Conservation (phyloP, 2,888 invertebrate genomes). For the Priocnemis perturbator region DNA sequence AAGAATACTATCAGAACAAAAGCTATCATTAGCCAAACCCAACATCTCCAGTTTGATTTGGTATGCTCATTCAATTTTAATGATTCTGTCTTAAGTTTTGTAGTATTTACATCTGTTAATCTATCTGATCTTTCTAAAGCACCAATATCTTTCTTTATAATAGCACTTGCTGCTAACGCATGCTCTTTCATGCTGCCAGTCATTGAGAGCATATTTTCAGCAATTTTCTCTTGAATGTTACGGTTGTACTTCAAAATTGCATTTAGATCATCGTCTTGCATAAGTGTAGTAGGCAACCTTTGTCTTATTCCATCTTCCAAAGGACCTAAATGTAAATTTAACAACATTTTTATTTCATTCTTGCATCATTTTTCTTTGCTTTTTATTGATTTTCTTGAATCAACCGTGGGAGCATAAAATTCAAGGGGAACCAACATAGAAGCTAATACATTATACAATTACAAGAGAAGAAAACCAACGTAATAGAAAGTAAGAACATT, state of each 20-base stretch:
- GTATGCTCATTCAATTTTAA: slow-evolving; percentile 90
- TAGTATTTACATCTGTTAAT: slow-evolving; percentile 87
- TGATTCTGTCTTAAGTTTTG: slow-evolving; percentile 87
- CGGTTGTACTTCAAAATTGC: slow-evolving; percentile 91
- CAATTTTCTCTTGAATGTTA: slow-evolving; percentile 92
- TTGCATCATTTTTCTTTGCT: too few species aligned
- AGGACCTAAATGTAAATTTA: slow-evolving; percentile 48
- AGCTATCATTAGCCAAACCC: slow-evolving; percentile 94
- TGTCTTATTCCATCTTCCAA: slow-evolving; percentile 67
- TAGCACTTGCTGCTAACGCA: slow-evolving; percentile 90
- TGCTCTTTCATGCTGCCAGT: slow-evolving; percentile 94
- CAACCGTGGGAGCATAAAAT: too few species aligned
- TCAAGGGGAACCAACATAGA: too few species aligned
- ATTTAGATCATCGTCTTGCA: slow-evolving; percentile 84
- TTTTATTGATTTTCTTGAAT: slow-evolving; percentile 18
- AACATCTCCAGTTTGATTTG: slow-evolving; percentile 92
- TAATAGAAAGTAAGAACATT: too few species aligned
- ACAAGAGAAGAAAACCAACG: neutral
- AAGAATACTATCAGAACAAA: slow-evolving; percentile 92
- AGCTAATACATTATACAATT: neutral
- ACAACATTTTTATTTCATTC: slow-evolving; percentile 14
- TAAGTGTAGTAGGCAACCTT: slow-evolving; percentile 69
- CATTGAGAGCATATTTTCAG: slow-evolving; percentile 94
- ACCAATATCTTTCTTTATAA: slow-evolving; percentile 88
- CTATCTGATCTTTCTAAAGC: slow-evolving; percentile 83